These are phyloP conservation scores for Nanorana parkeri DNA, from an alignment of 2,113 vertebrate species.

Conservation along the genomic window DNA sequence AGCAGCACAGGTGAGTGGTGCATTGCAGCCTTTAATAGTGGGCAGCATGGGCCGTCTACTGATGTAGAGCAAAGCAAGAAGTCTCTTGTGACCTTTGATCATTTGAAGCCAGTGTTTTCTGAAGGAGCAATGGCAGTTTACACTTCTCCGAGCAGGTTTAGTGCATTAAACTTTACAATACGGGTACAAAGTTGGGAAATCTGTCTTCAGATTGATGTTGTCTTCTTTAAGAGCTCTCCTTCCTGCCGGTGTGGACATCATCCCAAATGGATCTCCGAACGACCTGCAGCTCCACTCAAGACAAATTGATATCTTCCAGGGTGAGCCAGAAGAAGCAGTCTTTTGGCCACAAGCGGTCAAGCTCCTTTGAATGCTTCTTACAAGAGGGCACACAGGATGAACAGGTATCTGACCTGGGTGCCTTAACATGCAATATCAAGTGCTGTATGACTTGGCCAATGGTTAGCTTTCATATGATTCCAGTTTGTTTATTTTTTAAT, in stretches of 20 bases:
- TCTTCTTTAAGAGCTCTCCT: not conserved
- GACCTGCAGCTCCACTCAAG: not conserved
- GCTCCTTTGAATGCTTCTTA: slow-evolving; percentile 53
- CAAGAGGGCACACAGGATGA: slow-evolving; percentile 43
- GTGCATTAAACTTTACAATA: too few species aligned
- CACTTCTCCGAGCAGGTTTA: too few species aligned
- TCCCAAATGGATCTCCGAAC: slow-evolving; percentile 21
- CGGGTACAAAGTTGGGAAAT: too few species aligned
- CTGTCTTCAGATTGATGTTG: too few species aligned
- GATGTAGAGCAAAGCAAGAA: too few species aligned
- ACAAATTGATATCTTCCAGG: too few species aligned
- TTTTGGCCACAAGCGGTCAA: slow-evolving; percentile 56
- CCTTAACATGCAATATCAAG: not conserved
- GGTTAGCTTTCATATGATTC: not conserved
- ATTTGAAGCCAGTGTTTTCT: too few species aligned
- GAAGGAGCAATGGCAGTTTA: too few species aligned
- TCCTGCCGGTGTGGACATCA: not conserved
- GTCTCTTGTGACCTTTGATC: too few species aligned
- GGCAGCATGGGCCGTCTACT: too few species aligned
- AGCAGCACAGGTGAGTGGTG: slow-evolving; percentile 54
- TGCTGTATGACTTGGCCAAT: too few species aligned
- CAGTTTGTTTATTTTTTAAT: not conserved
- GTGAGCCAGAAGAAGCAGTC: slow-evolving; percentile 22
- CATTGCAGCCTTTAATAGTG: too few species aligned
- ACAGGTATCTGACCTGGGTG: not conserved